Conservation (phyloP, 2,113 vertebrate species). For the Pheucticus melanocephalus region DNA sequence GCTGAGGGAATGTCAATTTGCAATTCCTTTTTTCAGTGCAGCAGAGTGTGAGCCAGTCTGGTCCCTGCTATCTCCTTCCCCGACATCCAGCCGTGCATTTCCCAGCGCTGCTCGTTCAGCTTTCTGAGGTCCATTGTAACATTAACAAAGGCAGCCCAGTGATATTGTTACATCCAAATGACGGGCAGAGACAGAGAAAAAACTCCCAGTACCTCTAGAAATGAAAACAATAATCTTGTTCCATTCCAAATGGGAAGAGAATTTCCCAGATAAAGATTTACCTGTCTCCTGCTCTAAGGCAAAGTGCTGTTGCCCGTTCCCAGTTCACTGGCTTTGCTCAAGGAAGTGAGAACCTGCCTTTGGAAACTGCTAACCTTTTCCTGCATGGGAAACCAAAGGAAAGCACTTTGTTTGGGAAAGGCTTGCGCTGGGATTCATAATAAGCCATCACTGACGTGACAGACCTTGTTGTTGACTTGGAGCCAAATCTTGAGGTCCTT, state of each 20-base stretch:
- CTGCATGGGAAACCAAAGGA: neutral
- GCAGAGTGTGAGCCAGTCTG: neutral
- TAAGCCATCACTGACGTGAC: slow-evolving; percentile 11
- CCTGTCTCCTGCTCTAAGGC: neutral
- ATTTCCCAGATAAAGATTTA: neutral
- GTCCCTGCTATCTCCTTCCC: neutral
- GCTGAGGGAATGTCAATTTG: slow-evolving; percentile 1
- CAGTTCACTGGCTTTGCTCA: neutral
- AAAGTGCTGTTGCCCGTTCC: neutral
- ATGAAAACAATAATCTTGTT: neutral
- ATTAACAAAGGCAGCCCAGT: slow-evolving; percentile 7
- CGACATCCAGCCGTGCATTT: neutral
- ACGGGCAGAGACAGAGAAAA: neutral
- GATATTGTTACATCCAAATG: neutral
- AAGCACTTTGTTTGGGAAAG: neutral
- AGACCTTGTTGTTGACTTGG: slow-evolving; percentile 40
- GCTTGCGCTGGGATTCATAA: neutral
- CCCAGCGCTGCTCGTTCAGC: neutral
- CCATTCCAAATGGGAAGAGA: neutral
- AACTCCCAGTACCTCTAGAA: neutral
- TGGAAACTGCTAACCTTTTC: slow-evolving; percentile 32
- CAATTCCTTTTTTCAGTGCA: neutral
- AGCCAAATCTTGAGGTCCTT: slow-evolving; percentile 58
- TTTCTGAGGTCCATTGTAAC: neutral
- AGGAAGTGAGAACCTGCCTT: neutral